phyloP scores from a whole-genome alignment of 2,113 vertebrate species.

The Otis tarda region DNA sequence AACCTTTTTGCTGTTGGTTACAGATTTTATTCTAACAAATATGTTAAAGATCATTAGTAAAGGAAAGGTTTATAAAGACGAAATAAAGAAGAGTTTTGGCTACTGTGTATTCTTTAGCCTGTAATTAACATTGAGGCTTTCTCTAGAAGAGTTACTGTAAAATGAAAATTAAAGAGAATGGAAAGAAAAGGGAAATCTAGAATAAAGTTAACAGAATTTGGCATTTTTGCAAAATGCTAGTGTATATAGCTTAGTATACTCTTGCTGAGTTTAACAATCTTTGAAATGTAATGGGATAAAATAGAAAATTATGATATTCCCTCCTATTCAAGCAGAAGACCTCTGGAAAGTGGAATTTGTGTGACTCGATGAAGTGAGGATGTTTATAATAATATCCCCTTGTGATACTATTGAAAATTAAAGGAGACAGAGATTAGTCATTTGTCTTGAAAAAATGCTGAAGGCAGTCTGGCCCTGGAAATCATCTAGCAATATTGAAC shows the following conservation, averaged over 20 bases:
- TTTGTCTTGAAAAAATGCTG: background rate
- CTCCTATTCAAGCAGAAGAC: background rate
- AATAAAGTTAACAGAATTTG: background rate
- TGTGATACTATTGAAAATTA: background rate
- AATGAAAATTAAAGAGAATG: background rate
- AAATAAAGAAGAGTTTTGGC: background rate
- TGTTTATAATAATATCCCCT: background rate
- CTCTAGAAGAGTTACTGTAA: background rate
- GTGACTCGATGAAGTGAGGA: background rate
- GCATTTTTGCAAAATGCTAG: background rate
- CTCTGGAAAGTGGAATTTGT: background rate
- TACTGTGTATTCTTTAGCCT: background rate
- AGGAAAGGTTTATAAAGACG: background rate
- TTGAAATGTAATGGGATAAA: background rate
- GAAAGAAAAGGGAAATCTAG: background rate
- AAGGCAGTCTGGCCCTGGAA: background rate
- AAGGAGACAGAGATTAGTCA: background rate
- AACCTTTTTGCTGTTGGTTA: background rate
- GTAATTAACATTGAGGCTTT: background rate
- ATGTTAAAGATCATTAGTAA: background rate
- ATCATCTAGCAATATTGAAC: background rate
- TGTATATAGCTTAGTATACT: background rate
- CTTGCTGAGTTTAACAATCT: background rate
- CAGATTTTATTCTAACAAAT: background rate
- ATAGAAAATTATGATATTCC: background rate